These are phyloP conservation scores for Falco novaeseelandiae DNA, from an alignment of 2,797 vertebrate genomes.

Conservation along the genomic window DNA sequence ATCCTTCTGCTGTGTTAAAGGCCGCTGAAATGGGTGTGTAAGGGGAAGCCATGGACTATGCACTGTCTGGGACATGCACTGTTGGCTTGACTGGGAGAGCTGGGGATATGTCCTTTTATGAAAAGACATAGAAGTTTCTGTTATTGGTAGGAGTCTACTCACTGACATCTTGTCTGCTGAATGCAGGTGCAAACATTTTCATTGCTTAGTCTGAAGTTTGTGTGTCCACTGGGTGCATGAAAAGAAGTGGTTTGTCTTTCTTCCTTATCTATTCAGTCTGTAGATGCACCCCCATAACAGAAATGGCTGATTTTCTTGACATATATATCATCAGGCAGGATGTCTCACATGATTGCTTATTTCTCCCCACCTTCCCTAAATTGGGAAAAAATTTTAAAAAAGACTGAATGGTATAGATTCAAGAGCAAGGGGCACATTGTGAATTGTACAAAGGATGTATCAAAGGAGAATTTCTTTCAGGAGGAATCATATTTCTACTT, in stretches of 20 bases:
- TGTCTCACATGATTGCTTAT: background rate
- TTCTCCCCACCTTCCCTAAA: background rate
- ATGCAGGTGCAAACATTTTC: background rate
- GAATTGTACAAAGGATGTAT: background rate
- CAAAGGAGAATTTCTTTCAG: background rate
- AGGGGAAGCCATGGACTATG: background rate
- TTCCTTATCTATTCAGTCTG: background rate
- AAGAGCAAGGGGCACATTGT: background rate
- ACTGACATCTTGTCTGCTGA: background rate
- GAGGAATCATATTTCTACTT: background rate
- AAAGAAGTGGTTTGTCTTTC: background rate
- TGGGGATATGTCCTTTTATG: rapidly evolving
- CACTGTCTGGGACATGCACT: background rate
- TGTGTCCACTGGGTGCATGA: background rate
- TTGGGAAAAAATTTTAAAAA: background rate
- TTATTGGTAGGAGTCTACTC: background rate
- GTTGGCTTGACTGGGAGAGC: background rate
- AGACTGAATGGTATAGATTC: background rate
- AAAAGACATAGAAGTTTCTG: background rate
- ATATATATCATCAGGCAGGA: background rate
- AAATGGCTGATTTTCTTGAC: background rate
- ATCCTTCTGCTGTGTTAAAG: background rate
- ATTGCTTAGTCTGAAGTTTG: background rate
- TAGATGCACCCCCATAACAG: background rate
- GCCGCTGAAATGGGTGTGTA: rapidly evolving